A percentile compares a stretch with the other conserved stretches of the same genome.
These are phyloP conservation scores for Suncus etruscus DNA, from an alignment of 2,113 vertebrate genomes.

Conservation along the genomic window DNA sequence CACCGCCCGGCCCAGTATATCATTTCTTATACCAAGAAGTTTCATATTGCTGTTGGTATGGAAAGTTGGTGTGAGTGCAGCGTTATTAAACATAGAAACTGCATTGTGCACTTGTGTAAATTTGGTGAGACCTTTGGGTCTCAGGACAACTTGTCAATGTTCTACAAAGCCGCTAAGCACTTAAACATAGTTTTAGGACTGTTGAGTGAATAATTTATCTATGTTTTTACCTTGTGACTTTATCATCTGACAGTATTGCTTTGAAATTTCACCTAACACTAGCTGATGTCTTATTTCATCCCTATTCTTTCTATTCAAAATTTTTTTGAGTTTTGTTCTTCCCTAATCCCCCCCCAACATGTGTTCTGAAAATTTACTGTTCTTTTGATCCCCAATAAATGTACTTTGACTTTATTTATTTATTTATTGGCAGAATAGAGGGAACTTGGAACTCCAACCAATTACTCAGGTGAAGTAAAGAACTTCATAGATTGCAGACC, in stretches of 20 bases:
- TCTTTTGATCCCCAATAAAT: neutral
- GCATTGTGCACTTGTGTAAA: neutral
- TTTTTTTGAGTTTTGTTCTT: neutral
- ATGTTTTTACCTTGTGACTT: neutral
- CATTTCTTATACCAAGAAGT: constrained; percentile 49
- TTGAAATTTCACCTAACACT: neutral
- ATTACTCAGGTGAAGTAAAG: neutral
- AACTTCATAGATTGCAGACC: no score
- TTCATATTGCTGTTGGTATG: constrained; percentile 28
- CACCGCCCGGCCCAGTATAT: neutral
- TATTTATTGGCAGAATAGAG: neutral
- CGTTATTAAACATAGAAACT: neutral
- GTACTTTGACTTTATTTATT: neutral
- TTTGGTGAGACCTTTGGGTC: neutral
- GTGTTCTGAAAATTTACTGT: neutral
- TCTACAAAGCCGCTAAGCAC: neutral
- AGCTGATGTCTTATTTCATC: neutral
- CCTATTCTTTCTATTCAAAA: neutral
- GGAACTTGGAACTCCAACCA: neutral
- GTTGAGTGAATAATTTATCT: neutral
- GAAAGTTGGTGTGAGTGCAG: neutral
- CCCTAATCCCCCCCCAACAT: neutral
- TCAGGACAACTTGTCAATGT: neutral
- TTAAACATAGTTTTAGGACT: neutral
- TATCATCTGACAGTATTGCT: neutral